Evolutionary conservation across 2,888 invertebrate species (phyloP).

Genomic region (Drosophila pegasa): DNA sequence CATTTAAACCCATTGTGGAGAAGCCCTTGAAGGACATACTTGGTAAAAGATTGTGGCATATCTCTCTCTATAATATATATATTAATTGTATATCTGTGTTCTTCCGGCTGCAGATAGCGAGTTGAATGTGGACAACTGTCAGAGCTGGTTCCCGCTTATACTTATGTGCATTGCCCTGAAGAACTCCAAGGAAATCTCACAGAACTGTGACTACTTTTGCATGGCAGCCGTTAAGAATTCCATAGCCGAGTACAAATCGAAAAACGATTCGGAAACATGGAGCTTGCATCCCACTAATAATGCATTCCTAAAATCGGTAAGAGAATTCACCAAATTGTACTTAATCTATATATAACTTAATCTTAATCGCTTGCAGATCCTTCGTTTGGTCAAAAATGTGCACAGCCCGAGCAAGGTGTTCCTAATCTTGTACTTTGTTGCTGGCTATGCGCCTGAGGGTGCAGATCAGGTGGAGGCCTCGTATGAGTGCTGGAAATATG

Average conservation of each 20-base stretch:
- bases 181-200: slow-evolving; percentile 74
- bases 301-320: slow-evolving; percentile 84
- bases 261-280: slow-evolving; percentile 82
- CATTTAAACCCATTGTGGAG: slow-evolving; percentile 83
- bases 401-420: slow-evolving; percentile 80
- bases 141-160: slow-evolving; percentile 84
- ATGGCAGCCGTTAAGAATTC: slow-evolving; percentile 85
- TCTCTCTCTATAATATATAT: neutral
- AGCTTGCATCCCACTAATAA: slow-evolving; percentile 84
- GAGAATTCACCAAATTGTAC: neutral
- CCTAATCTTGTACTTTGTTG: slow-evolving; percentile 83
- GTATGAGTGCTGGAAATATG: slow-evolving; percentile 84
- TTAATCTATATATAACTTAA: neutral
- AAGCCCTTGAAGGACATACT: slow-evolving; percentile 82
- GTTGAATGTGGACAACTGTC: slow-evolving; percentile 83
- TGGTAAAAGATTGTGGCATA: slow-evolving; percentile 50
- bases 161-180: slow-evolving; percentile 82
- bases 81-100: neutral
- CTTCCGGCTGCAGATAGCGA: slow-evolving; percentile 76
- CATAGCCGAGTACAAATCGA: slow-evolving; percentile 82
- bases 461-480: slow-evolving; percentile 85
- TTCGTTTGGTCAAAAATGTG: slow-evolving; percentile 82
- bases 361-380: slow-evolving; percentile 63
- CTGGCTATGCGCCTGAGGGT: slow-evolving; percentile 83
- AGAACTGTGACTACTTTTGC: slow-evolving; percentile 83